Conservation (phyloP, 2,113 vertebrate genomes). For the Spheniscus mendiculus region DNA sequence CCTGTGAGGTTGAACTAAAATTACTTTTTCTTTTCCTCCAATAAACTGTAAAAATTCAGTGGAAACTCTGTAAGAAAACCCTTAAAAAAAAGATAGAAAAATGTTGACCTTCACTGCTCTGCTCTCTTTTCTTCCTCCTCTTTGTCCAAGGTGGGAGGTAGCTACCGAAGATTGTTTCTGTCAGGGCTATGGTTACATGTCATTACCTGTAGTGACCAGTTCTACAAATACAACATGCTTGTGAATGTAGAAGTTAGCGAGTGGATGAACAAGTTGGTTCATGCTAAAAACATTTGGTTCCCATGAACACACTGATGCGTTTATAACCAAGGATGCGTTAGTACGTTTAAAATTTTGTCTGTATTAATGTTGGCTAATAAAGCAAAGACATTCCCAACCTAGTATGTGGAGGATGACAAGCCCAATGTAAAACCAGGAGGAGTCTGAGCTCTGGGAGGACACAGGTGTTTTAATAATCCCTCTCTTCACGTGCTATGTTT, state of each 20-base stretch:
- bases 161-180: neutral
- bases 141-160: neutral
- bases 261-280: neutral
- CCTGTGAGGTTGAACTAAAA: neutral
- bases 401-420: neutral
- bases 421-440: neutral
- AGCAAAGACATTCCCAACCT: neutral
- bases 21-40: neutral
- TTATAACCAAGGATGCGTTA: neutral
- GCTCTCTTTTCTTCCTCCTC: neutral
- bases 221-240: neutral
- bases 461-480: neutral
- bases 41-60: neutral
- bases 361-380: neutral
- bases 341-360: neutral
- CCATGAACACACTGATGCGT: neutral
- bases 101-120: neutral
- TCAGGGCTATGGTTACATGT: neutral
- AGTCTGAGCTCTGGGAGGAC: neutral
- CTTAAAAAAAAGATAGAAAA: neutral
- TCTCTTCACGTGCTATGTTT: neutral
- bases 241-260: neutral
- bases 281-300: neutral
- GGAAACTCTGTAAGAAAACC: neutral
- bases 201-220: neutral